Conservation (phyloP, 1,140 invertebrate species). For the Drosophila carrolli region DNA sequence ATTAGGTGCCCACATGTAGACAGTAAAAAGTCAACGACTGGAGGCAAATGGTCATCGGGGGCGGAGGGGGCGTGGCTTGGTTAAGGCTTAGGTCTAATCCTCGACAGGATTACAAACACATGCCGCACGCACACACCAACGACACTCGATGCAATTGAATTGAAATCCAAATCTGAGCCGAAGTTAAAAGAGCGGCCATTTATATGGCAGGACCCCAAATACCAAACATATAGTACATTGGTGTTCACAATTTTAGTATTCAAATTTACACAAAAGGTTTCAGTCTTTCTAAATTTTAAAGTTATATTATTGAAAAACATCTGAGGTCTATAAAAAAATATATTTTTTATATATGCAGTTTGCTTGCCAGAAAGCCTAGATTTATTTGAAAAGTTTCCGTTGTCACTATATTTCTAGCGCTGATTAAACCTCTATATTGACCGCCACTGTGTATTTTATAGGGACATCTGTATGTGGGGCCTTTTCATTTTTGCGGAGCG, state of each 20-base stretch:
- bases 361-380: no score
- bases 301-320: no score
- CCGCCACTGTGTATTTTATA: background rate
- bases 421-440: background rate
- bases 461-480: conserved; percentile 9
- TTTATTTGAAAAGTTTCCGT: no score
- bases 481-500: conserved; percentile 2
- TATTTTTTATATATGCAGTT: no score
- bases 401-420: no score
- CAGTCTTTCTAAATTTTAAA: no score
- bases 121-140: background rate
- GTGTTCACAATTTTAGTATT: background rate
- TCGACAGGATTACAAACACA: conserved; percentile 42
- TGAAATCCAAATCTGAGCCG: conserved; percentile 37
- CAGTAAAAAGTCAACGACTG: conserved; percentile 53
- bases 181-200: conserved; percentile 33
- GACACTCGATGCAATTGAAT: conserved; percentile 43
- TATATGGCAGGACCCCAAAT: conserved; percentile 13
- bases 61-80: background rate
- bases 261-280: no score
- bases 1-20: conserved; percentile 50
- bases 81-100: conserved; percentile 38
- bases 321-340: no score
- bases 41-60: conserved; percentile 25
- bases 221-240: background rate